Evolutionary conservation across 2,113 vertebrate species (phyloP), one percentile per base, ranked within the genome.

Genomic region (Ophthalmolycus amberensis): DNA sequence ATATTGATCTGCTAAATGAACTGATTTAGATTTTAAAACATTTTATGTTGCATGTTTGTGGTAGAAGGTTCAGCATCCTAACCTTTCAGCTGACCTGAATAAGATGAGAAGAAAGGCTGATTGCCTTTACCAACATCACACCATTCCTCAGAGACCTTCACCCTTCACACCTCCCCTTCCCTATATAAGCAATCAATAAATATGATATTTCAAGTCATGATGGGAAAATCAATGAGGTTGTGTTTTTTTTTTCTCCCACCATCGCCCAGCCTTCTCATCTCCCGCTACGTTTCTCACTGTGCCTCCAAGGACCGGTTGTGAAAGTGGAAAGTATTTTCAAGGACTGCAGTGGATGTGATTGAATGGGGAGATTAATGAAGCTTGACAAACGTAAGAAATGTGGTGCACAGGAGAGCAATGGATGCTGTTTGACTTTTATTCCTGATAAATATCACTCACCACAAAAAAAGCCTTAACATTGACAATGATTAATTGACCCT

Each of bases 171-270:
- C 34, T 27, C 50, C 81, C 5, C 46, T 34, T 80, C 3, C 84
- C 67, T 84, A 91, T 79, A 93, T 79, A 93, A 79, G 75, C 68
- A 92, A 94, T 93, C 93, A 92, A 94, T 95, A 94, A 93, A 95
- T 95, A 94, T 91, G 38, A 44, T 92, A 81, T 92, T 95, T 95
- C 83, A 92, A 93, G 87, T 60, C 25, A 60, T 91, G 81, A 91
- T 91, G 89, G 90, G 63, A 95, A 95, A 95, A 95, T 94, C 91
- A 94, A 92, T 46, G 32, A 20, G 71, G 81, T 20, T 34, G 81
- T 20, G n/a, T 38, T 6, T n/a, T 37, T 46, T 69, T 74, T 73
- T 64, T 65, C 22, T 40, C 4, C 32, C 11, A 76, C 46, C 71
- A 0, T 64, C 78, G 77, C 1, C 27, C 29, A 46, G n/a, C 72